Evolutionary conservation across 2,888 invertebrate species (phyloP), one percentile per base, ranked within the genome.

Genomic region (Thecocarcelia acutangulata): DNA sequence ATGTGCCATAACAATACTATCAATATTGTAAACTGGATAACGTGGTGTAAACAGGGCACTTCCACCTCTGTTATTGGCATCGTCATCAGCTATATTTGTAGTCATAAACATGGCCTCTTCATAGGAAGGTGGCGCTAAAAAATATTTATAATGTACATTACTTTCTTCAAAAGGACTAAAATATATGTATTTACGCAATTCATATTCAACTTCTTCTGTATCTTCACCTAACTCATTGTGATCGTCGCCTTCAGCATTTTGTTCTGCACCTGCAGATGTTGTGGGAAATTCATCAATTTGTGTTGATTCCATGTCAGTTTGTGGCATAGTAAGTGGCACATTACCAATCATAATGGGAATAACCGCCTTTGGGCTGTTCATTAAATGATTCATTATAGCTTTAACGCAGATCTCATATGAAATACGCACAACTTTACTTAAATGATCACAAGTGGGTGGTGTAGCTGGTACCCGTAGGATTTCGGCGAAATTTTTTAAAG

Each of bases 321-420:
- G n/a, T 0, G 63, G 64, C 6, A 50, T 46, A 1, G 85, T 85
- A 19, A 91, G 81, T 0, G 91, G 90, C 2, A 90, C 87, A 74
- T 89, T 90, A 8, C 91, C 91, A 75, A 91, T 89, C 19, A 89
- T 90, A 8, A 91, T 88, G 54, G 91, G 91, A 66, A 90, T 86
- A 0, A 85, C 83, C 0, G 88, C 84, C 54, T 85, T 87, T 0
- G 90, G 87, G 85, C 89, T 89, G 42, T 80, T 79, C 86, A 89
- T 88, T 0, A 89, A 56, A 70, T 87, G 87, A 78, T 86, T 86
- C 86, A 90, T 88, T 0, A 86, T 79, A 0, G 88, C 88, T 78
- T 86, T 85, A n/a, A 90, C 87, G 12, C 86, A 86, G 6, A 90
- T 83, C 74, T 90, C 90, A 61, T 90, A 90, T 0, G 89, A 87